phyloP scores from a whole-genome alignment of 2,797 vertebrate species.

The Antennarius maculatus region DNA sequence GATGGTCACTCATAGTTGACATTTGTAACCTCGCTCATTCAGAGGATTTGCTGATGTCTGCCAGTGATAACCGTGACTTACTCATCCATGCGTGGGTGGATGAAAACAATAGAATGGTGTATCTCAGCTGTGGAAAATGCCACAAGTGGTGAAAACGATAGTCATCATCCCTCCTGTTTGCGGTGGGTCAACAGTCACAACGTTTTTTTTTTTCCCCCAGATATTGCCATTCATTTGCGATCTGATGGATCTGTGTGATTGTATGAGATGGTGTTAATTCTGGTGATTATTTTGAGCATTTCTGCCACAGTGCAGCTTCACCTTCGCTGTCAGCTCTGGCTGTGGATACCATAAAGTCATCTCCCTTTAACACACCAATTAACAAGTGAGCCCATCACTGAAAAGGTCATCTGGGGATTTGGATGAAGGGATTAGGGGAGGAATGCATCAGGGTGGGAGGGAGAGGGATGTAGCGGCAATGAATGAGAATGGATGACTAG shows the following conservation, averaged over 20 bases:
- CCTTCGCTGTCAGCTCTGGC: slow-evolving; percentile 24
- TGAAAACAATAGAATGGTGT: slow-evolving; percentile 51
- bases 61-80: slow-evolving; percentile 53
- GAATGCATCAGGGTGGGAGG: slow-evolving; percentile 73
- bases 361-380: slow-evolving; percentile 64
- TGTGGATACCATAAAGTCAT: slow-evolving; percentile 50
- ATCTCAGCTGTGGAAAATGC: slow-evolving; percentile 57
- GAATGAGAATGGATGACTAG: slow-evolving; percentile 75
- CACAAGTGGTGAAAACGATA: slow-evolving; percentile 49
- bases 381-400: slow-evolving; percentile 57
- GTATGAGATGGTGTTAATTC: slow-evolving; percentile 7
- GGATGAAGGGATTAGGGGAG: slow-evolving; percentile 72
- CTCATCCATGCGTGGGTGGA: slow-evolving; percentile 41
- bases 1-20: slow-evolving; percentile 42
- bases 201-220: slow-evolving; percentile 28
- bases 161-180: slow-evolving; percentile 29
- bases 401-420: slow-evolving; percentile 76
- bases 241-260: slow-evolving; percentile 30
- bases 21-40: slow-evolving; percentile 37
- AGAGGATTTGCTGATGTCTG: slow-evolving; percentile 49
- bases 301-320: slow-evolving; percentile 8
- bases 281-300: slow-evolving; percentile 7
- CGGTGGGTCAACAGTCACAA: slow-evolving; percentile 34
- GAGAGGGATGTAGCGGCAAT: slow-evolving; percentile 58
- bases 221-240: slow-evolving; percentile 33